phyloP scores from a whole-genome alignment of 2,113 vertebrate genomes.

The Buteo buteo region DNA sequence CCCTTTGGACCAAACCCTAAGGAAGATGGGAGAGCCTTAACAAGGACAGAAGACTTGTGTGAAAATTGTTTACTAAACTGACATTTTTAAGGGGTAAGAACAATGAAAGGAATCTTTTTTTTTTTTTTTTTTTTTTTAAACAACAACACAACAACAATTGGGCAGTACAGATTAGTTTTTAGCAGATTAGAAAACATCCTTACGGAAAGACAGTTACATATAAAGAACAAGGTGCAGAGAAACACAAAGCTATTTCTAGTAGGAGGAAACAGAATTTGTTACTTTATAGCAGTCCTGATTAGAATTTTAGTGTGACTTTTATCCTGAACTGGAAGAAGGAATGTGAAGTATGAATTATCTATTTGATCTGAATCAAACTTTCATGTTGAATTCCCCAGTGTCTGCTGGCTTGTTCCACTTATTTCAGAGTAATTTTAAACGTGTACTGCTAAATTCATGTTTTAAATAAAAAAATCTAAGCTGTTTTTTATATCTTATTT shows the following conservation, averaged over 20 bases:
- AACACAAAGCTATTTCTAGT: neutral
- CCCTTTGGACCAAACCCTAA: neutral
- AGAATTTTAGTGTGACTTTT: slow-evolving; percentile 2
- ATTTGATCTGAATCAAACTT: slow-evolving; percentile 12
- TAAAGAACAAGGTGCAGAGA: neutral
- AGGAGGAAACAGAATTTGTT: neutral
- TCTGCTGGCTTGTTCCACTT: neutral
- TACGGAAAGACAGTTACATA: neutral
- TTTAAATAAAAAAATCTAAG: neutral
- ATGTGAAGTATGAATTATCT: slow-evolving; percentile 12
- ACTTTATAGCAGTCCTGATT: neutral
- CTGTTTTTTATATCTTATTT: neutral
- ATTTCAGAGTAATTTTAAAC: neutral
- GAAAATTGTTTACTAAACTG: neutral
- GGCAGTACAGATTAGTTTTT: neutral
- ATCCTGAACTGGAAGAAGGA: neutral
- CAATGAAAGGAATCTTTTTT: neutral
- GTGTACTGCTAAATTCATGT: neutral
- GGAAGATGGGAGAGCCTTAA: neutral
- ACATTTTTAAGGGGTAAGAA: neutral
- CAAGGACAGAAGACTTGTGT: neutral
- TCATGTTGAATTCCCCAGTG: neutral
- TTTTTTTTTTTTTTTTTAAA: too few relatives aligned
- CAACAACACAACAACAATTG: neutral
- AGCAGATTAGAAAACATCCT: neutral